These are phyloP conservation scores for Ennomos fuscantarius DNA, from an alignment of 2,888 invertebrate species.

Conservation along the genomic window DNA sequence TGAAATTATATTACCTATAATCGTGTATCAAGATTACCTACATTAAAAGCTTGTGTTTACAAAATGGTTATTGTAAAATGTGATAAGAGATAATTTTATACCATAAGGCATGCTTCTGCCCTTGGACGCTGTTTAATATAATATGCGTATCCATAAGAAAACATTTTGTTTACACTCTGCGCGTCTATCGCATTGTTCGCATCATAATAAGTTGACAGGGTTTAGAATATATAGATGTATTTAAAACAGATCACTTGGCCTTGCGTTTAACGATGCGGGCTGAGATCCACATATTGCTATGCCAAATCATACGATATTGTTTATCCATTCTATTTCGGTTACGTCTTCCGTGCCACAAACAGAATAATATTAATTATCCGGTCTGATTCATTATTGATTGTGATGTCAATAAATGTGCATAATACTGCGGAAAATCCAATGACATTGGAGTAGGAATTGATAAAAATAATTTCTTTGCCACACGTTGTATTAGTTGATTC, in stretches of 20 bases:
- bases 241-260: slow-evolving; percentile 17
- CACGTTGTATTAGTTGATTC: background rate
- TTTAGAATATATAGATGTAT: slow-evolving; percentile 3
- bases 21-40: too few relatives aligned
- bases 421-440: slow-evolving; percentile 1
- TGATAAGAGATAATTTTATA: slow-evolving; percentile 6
- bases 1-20: too few relatives aligned
- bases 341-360: slow-evolving; percentile 15
- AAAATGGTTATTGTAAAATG: background rate
- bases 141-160: slow-evolving; percentile 10
- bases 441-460: background rate
- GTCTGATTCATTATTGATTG: slow-evolving; percentile 12
- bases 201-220: slow-evolving; percentile 1
- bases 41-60: too few relatives aligned
- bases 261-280: slow-evolving; percentile 12
- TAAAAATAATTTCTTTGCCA: background rate
- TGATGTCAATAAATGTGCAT: slow-evolving; percentile 4
- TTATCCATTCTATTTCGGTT: slow-evolving; percentile 22
- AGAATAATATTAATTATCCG: slow-evolving; percentile 9
- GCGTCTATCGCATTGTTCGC: background rate
- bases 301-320: slow-evolving; percentile 21
- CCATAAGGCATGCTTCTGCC: slow-evolving; percentile 5
- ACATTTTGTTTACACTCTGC: slow-evolving; percentile 1
- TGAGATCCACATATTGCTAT: slow-evolving; percentile 15
- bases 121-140: slow-evolving; percentile 13